Evolutionary conservation across 2,113 vertebrate genomes (phyloP), one percentile per base, ranked within the genome.

Genomic region (Anhinga anhinga): DNA sequence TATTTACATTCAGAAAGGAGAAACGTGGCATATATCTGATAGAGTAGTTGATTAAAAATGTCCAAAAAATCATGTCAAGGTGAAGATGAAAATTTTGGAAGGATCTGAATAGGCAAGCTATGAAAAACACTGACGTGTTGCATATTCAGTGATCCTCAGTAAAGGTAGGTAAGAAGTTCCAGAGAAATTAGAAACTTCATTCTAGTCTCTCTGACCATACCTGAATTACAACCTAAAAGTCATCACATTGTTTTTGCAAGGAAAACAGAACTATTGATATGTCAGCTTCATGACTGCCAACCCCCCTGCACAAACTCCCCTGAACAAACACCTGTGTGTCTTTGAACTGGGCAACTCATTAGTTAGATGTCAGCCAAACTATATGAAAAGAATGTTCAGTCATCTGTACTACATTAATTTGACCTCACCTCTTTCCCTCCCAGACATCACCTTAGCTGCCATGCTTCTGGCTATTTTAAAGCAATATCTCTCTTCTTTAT

Each of bases 1-100:
- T 77, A 42, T 81, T 81, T 70, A 85, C 29, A 80, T 69, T 79
- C 32, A 82, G 34, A 88, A 91, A 62, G 29, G 50, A 69, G 93
- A 87, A 79, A 30, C 32, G 55, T 27, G 22, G 13, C 14, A 45
- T 66, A 19, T 69, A 69, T 76, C 32, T 63, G 65, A 44, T 29
- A 25, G 25, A 70, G 23, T 53, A 70, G 63, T 50, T 93, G 15
- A 71, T 50, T 21, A 38, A 59, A 53, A 91, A 44, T 23, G 17
- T 18, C 5, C 38, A 65, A 82, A 85, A 88, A 77, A 70, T 44
- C 10, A 53, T 6, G 2, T 63, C 26, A 36, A 90, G 26, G 18
- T 63, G 49, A 90, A 82, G 13, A 86, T 10, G 38, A 85, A 90
- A 29, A 55, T 70, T 89, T 66, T 62, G 34, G 61, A 93, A 93